These are phyloP conservation scores for Rhinophrynus dorsalis DNA, from an alignment of 2,797 vertebrate species.

Conservation along the genomic window DNA sequence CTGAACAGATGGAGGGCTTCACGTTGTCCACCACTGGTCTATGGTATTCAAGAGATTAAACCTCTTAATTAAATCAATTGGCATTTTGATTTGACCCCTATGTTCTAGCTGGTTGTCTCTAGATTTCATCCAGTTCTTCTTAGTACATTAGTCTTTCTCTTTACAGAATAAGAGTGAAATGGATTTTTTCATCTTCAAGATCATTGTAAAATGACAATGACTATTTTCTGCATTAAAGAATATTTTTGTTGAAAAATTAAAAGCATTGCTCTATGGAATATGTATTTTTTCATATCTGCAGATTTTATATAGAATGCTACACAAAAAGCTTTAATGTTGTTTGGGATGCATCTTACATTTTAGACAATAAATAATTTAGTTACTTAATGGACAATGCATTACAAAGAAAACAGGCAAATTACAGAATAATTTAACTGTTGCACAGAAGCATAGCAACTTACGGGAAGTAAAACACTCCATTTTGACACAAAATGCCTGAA, in stretches of 20 bases:
- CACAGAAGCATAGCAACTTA: slow-evolving; percentile 73
- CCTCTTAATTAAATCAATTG: too few relatives aligned
- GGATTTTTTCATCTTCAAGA: not conserved
- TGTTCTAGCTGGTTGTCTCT: too few relatives aligned
- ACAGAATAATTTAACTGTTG: slow-evolving; percentile 79
- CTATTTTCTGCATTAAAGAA: too few relatives aligned
- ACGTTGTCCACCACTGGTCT: too few relatives aligned
- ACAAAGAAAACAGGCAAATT: slow-evolving; percentile 76
- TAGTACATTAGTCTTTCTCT: not conserved
- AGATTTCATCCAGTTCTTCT: not conserved
- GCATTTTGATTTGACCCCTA: too few relatives aligned
- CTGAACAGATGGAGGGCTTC: too few relatives aligned
- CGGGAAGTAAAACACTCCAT: slow-evolving; percentile 74
- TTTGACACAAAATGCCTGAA: slow-evolving; percentile 76
- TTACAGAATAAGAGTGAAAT: too few relatives aligned
- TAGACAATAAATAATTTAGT: slow-evolving; percentile 74
- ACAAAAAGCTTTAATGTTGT: slow-evolving; percentile 59
- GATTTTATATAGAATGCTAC: slow-evolving; percentile 49
- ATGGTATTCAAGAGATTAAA: too few relatives aligned
- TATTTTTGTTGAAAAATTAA: too few relatives aligned
- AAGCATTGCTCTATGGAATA: not conserved
- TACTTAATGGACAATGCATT: slow-evolving; percentile 77
- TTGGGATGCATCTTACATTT: slow-evolving; percentile 66
- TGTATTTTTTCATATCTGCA: slow-evolving; percentile 1
- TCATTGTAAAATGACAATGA: not conserved